Base-by-base conservation (phyloP, 2,113 vertebrate genomes). In the Takifugu flavidus region DNA sequence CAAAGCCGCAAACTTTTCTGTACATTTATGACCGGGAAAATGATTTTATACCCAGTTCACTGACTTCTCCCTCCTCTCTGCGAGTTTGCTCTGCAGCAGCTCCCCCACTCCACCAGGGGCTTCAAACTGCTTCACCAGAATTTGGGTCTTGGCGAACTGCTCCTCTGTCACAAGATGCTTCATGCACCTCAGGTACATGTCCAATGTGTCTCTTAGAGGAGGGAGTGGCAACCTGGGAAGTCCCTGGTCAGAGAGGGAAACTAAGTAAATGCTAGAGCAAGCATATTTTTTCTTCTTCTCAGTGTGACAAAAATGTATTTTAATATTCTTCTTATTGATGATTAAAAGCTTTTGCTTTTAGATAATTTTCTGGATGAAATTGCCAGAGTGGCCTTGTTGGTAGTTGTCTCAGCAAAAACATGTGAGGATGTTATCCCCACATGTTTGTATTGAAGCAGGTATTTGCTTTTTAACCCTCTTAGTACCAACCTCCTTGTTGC, bases 161-260 rank as follows among this genome's bases (percentile, higher is more conserved):
- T 95, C 93, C 52, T 94, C 91, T 4, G 93, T 81, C 28, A 98
- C 91, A 77, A 98, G 80, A 71, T 96, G 95, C 72, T 85, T 91
- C 91, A 95, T 83, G 58, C 92, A 94, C 14, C 82, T 90, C 34
- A 99, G 90, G 78, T 98, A 99, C 65, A 79, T 92, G 43, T 76
- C 79, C 84, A 99, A 74, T 0, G 96, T 99, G 75, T 95, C 92
- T 29, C 92, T 88, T 65, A 99, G 88, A 0, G 87, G 79, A 2
- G 97, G 96, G 5, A 99, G 87, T 0, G 97, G 96, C 59, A 98
- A 90, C 74, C 95, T 98, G 20, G 94, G 93, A 49, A 98, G 80
- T 49, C 49, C 78, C 96, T 98, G 70, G 31, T 64, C 11, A 51
- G 46, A 2, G 55, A 31, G 20, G 51, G 1, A 0, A 26, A 25